A percentile compares a stretch with the other conserved stretches of the same genome.
These are phyloP conservation scores for Parnassius apollo DNA, from an alignment of 2,888 invertebrate species.

Conservation along the genomic window DNA sequence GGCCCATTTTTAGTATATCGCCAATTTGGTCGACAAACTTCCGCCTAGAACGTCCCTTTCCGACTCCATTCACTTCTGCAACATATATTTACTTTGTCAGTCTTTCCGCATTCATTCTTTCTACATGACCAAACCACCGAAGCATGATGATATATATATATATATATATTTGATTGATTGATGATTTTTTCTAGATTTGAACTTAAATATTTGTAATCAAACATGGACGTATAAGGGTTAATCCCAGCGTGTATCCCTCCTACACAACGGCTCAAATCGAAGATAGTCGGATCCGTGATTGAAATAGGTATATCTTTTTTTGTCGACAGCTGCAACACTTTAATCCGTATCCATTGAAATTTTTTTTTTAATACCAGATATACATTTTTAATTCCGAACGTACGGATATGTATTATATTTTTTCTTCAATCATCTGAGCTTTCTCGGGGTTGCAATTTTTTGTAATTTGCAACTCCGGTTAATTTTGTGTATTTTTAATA, in stretches of 20 bases:
- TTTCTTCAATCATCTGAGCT: conserved; percentile 20
- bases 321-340: conserved; percentile 18
- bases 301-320: conserved; percentile 22
- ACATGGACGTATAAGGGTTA: conserved; percentile 20
- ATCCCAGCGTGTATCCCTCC: conserved; percentile 19
- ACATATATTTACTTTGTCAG: too few relatives aligned
- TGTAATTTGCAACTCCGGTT: background rate
- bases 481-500: conserved; percentile 1
- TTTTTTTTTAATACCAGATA: conserved; percentile 7
- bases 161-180: too few relatives aligned
- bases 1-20: too few relatives aligned
- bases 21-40: too few relatives aligned
- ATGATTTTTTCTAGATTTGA: conserved; percentile 25
- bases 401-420: background rate
- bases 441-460: conserved; percentile 11
- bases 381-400: conserved; percentile 23
- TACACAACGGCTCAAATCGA: conserved; percentile 22
- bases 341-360: conserved; percentile 13
- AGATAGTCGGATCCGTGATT: conserved; percentile 20
- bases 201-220: conserved; percentile 24
- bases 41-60: too few relatives aligned
- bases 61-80: too few relatives aligned
- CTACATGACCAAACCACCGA: too few relatives aligned
- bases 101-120: too few relatives aligned
- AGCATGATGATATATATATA: too few relatives aligned